Evolutionary conservation across 2,113 vertebrate species (phyloP).

Genomic region (Dryoscopus gambensis): DNA sequence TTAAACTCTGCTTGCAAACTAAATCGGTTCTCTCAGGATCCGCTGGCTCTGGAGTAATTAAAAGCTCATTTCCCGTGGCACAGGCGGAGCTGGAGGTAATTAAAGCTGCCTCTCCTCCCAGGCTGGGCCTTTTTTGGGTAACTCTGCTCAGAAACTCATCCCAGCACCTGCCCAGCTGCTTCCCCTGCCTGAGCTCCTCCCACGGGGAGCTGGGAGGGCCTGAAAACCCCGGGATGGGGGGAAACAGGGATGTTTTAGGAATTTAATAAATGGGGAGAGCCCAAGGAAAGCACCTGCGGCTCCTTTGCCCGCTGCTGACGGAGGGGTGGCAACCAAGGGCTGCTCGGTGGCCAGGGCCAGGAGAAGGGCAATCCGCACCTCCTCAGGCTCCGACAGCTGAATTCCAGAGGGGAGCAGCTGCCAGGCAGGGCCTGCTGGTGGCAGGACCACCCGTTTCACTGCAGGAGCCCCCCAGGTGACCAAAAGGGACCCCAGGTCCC

Average conservation of each 20-base stretch:
- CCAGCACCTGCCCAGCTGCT: neutral
- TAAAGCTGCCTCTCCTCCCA: neutral
- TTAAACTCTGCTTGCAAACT: neutral
- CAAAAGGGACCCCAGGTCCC: accelerated
- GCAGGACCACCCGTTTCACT: neutral
- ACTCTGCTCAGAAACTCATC: neutral
- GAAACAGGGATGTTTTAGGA: accelerated
- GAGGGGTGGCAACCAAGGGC: accelerated
- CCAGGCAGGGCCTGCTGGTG: neutral
- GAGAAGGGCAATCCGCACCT: neutral
- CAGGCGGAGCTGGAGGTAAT: neutral
- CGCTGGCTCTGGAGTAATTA: neutral
- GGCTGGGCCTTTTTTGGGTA: neutral
- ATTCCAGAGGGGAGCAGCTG: neutral
- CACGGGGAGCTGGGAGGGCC: accelerated
- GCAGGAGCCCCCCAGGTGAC: neutral
- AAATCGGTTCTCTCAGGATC: neutral
- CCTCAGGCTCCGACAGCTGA: neutral
- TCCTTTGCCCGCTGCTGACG: accelerated
- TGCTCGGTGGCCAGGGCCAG: neutral
- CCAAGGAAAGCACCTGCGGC: neutral
- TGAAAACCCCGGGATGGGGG: neutral
- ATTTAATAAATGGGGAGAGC: accelerated
- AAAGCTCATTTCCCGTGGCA: neutral
- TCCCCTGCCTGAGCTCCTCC: neutral